Conservation (phyloP, 2,888 invertebrate species). For the Euproctis similis region DNA sequence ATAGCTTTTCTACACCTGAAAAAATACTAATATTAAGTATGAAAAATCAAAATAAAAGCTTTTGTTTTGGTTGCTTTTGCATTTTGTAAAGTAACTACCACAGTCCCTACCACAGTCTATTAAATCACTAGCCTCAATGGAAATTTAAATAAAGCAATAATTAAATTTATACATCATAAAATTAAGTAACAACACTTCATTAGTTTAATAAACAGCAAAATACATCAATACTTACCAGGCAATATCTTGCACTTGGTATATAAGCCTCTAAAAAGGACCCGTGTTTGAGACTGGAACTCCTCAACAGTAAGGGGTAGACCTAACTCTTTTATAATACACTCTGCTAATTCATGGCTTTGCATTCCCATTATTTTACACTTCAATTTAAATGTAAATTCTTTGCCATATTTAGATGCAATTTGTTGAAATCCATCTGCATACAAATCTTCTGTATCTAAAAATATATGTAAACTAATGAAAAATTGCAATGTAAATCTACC, state of each 20-base stretch:
- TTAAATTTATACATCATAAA: too few relatives aligned
- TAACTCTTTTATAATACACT: constrained; percentile 74
- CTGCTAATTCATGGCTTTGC: constrained; percentile 77
- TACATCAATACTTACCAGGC: constrained; percentile 82
- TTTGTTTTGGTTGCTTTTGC: too few relatives aligned
- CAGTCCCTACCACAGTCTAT: too few relatives aligned
- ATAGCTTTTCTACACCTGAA: constrained; percentile 83
- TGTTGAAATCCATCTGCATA: constrained; percentile 84
- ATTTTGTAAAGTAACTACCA: too few relatives aligned
- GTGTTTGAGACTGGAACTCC: constrained; percentile 78
- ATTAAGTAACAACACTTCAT: too few relatives aligned
- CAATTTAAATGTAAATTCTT: constrained; percentile 85
- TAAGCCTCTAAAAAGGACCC: constrained; percentile 68
- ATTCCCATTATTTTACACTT: constrained; percentile 85
- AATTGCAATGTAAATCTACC: constrained; percentile 60
- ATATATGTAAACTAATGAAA: constrained; percentile 2
- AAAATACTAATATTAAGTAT: too few relatives aligned
- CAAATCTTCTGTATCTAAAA: constrained; percentile 86
- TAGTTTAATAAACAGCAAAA: too few relatives aligned
- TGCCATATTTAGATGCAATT: constrained; percentile 80
- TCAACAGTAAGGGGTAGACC: constrained; percentile 80
- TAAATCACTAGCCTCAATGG: too few relatives aligned
- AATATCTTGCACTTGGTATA: constrained; percentile 79
- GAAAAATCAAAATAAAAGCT: too few relatives aligned
- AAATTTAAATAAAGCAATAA: too few relatives aligned